Base-by-base conservation (phyloP, 2,888 invertebrate genomes). In the Acronicta alni region DNA sequence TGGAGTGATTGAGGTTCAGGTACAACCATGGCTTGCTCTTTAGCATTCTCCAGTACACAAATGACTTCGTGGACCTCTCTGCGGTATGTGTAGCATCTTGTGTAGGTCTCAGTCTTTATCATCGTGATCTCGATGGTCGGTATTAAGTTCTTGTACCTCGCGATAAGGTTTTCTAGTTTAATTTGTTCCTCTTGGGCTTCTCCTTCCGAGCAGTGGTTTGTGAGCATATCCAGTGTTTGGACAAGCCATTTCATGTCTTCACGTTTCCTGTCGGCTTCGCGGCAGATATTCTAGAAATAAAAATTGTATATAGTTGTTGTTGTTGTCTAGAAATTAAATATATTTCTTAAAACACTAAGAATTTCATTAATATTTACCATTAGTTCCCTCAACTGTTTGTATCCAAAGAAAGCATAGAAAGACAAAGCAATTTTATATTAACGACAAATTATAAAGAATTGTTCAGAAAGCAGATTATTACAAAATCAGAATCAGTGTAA, bases 191-290 rank as follows among this genome's bases (percentile, higher is more conserved):
- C 91, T 67, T 96, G 94, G 0, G 97, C 97, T 89, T 98, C 97
- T 44, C 95, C 95, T 80, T 98, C 97, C 12, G 97, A 96, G 74
- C 97, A 97, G 83, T 97, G 97, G 58, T 97, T 96, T 17, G 97
- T 96, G 61, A 99, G 95, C 79, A 97, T 96, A 82, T 99, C 98
- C 51, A 99, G 91, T 14, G 97, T 98, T 89, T 98, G 98, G 0
- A 98, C 98, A 55, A 99, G 94, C 98, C 98, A 98, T 85, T 98
- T 98, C 97, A 99, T 98, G 81, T 98, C 98, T 88, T 98, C 98
- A 23, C 98, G 96, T 87, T 98, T 97, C 60, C 95, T 95, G 86
- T 99, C 98, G 35, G 98, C 98, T 92, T 98, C 98, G 64, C 97
- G 96, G 87, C 98, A 98, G 77, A 98, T 97, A 87, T 96, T 96